Base-by-base conservation (phyloP, 2,113 vertebrate species). In the Ursus arctos region DNA sequence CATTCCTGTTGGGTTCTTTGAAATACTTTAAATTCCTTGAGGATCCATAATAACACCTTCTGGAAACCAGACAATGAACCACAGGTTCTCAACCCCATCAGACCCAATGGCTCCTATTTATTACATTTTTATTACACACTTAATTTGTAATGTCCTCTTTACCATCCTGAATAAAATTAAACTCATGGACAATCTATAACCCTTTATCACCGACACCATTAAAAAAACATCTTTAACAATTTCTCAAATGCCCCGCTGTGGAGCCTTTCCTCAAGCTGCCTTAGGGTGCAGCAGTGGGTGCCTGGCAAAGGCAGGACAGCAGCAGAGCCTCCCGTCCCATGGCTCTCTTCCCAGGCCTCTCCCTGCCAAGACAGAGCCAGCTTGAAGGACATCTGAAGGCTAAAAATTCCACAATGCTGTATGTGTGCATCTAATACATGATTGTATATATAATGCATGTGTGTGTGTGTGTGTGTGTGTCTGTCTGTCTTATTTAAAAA, bases 141-240 rank as follows among this genome's bases (percentile, higher is more conserved):
- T 92, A 65, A 94, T 82, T 84, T 94, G 57, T 55, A 91, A 83
- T 33, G 51, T 74, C 61, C 43, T 97, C 94, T 87, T 90, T 95
- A n/a, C 51, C 47, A 77, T 74, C 1, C 36, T 79, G 76, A 94
- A 93, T 83, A 84, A 92, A 96, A 94, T 74, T 88, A 90, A 92
- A 95, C 79, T 88, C 77, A 95, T 49, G 47, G 74, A 93, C n/a
- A 90, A 67, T n/a, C 57, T 18, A 71, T 43, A 90, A 94, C 22
- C 40, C 51, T 84, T 91, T 63, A 65, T 65, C 76, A 87, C 7
- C 14, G 49, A 96, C 51, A 88, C 57, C 40, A 47, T 55, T n/a
- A 84, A 69, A 82, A 94, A 77, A 72, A 67, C 18, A 88, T 69
- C 57, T 95, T 33, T 57, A 72, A 51, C 31, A 21, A 71, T 49